phyloP scores from a whole-genome alignment of 2,888 invertebrate species.

The Abrostola tripartita region DNA sequence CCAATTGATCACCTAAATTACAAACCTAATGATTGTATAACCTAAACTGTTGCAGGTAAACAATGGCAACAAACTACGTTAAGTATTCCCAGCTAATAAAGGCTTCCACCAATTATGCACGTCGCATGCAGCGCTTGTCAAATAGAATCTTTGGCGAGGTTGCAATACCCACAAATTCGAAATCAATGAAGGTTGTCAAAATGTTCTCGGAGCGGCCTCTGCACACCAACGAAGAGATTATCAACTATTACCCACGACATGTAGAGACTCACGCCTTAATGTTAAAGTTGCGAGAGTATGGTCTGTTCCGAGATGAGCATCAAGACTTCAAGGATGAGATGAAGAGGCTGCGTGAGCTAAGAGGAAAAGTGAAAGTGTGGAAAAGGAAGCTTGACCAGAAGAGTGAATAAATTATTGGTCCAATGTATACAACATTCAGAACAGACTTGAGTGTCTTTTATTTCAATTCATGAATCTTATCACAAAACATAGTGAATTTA shows the following conservation, averaged over 20 bases:
- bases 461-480: too few species aligned
- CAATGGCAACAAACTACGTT: slow-evolving; percentile 89
- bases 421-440: background rate
- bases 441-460: too few species aligned
- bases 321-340: slow-evolving; percentile 96
- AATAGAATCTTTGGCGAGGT: slow-evolving; percentile 97
- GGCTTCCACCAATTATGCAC: slow-evolving; percentile 93
- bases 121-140: slow-evolving; percentile 94
- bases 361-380: slow-evolving; percentile 92
- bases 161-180: slow-evolving; percentile 91
- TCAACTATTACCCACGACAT: slow-evolving; percentile 96
- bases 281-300: slow-evolving; percentile 92
- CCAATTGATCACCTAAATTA: too few species aligned
- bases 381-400: slow-evolving; percentile 81
- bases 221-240: slow-evolving; percentile 91
- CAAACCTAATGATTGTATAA: background rate
- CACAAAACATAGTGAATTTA: too few species aligned
- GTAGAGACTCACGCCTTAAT: slow-evolving; percentile 92
- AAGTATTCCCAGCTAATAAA: slow-evolving; percentile 92
- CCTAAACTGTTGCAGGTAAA: slow-evolving; percentile 32
- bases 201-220: slow-evolving; percentile 93
- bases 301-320: slow-evolving; percentile 95
- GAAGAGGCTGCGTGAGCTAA: slow-evolving; percentile 91
- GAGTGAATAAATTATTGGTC: slow-evolving; percentile 68
- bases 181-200: slow-evolving; percentile 94